These are phyloP conservation scores for Phoenicopterus ruber DNA, from an alignment of 2,113 vertebrate species.

Conservation along the genomic window DNA sequence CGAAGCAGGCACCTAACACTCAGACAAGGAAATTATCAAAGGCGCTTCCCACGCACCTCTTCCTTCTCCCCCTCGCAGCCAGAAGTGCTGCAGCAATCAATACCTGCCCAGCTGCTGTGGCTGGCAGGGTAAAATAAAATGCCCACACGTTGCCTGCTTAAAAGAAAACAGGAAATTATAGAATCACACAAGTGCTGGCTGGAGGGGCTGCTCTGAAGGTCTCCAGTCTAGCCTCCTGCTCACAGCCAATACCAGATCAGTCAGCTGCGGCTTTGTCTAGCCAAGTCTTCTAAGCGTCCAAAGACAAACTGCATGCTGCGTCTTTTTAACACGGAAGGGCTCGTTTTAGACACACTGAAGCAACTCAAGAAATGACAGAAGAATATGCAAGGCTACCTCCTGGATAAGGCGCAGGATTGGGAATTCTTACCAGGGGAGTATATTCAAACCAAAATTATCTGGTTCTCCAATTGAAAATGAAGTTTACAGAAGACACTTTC, in stretches of 20 bases:
- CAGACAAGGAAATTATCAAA: not conserved
- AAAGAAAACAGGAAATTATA: not conserved
- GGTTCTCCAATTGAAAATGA: not conserved
- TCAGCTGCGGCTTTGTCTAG: not conserved
- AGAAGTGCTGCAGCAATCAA: conserved; percentile 4
- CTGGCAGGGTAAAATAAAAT: not conserved
- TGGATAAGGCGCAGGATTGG: not conserved
- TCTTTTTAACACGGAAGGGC: not conserved
- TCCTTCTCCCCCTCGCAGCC: not conserved
- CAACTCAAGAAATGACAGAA: not conserved
- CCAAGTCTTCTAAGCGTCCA: not conserved
- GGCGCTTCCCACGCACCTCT: not conserved
- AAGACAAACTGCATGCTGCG: rapidly evolving
- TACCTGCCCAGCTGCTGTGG: not conserved
- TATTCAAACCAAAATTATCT: not conserved
- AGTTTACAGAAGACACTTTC: not conserved
- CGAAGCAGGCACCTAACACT: not conserved
- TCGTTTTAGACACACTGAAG: not conserved
- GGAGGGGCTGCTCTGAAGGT: not conserved
- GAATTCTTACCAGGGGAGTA: not conserved
- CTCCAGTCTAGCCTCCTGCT: not conserved
- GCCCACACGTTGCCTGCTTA: not conserved
- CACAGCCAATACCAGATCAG: not conserved
- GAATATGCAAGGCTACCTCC: not conserved
- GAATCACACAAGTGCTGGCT: not conserved